A percentile compares a stretch with the other conserved stretches of the same genome.
These are phyloP conservation scores for Hyles euphorbiae DNA, from an alignment of 1,140 invertebrate genomes.

Conservation along the genomic window DNA sequence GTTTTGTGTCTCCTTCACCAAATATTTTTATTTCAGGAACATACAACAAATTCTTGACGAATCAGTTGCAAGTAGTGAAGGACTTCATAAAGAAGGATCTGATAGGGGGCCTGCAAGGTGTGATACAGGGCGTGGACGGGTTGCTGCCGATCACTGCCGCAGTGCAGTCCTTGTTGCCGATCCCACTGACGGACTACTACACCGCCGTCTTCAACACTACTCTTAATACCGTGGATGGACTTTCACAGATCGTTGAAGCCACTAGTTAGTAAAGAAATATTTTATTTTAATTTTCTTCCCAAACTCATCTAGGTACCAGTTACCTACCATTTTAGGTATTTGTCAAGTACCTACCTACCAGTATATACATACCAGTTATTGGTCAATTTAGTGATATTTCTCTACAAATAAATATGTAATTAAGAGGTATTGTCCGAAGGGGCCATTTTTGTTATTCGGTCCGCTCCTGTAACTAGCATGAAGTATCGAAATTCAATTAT, in stretches of 20 bases:
- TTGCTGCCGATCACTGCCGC: conserved; percentile 31
- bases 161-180: conserved; percentile 31
- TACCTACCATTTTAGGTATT: too few relatives aligned
- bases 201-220: conserved; percentile 47
- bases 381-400: not conserved
- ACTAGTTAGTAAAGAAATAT: conserved; percentile 44
- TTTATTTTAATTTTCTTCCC: too few relatives aligned
- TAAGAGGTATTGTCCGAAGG: not conserved
- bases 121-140: conserved; percentile 40
- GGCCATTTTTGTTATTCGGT: not conserved
- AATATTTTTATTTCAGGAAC: conserved; percentile 48
- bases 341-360: too few relatives aligned
- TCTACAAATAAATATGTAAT: not conserved
- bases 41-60: conserved; percentile 69
- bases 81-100: conserved; percentile 77
- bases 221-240: conserved; percentile 51
- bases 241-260: conserved; percentile 70
- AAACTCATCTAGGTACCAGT: too few relatives aligned
- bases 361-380: not conserved
- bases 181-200: conserved; percentile 44
- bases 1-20: too few relatives aligned
- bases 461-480: not conserved
- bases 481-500: too few relatives aligned
- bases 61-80: conserved; percentile 65
- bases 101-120: conserved; percentile 46